A percentile compares a stretch with the other conserved stretches of the same genome.
Evolutionary conservation across 2,888 invertebrate species (phyloP).

Genomic region (Melieria picta): DNA sequence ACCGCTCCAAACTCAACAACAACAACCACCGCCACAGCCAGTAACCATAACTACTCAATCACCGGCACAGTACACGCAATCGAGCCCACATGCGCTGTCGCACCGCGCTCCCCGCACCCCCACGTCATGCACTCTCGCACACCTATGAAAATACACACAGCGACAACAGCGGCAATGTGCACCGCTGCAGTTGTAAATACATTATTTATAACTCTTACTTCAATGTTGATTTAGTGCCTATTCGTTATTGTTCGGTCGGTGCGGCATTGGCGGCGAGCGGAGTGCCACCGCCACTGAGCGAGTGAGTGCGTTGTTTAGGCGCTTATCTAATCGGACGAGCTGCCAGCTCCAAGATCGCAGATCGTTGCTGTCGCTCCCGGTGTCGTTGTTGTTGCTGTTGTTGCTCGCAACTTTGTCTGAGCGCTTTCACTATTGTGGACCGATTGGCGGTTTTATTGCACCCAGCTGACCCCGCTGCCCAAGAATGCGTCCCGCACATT

Average conservation of each 20-base stretch:
- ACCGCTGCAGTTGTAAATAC: slow-evolving; percentile 30
- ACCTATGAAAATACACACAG: slow-evolving; percentile 1
- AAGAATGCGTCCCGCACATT: too few species aligned
- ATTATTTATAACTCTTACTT: slow-evolving; percentile 56
- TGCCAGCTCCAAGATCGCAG: slow-evolving; percentile 14
- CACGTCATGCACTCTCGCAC: background rate
- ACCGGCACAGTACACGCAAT: background rate
- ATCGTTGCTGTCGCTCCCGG: slow-evolving; percentile 3
- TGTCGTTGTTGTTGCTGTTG: slow-evolving; percentile 1
- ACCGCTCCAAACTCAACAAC: slow-evolving; percentile 8
- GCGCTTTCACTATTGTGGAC: too few species aligned
- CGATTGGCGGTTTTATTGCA: background rate
- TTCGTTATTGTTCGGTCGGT: slow-evolving; percentile 32
- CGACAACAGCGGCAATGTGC: slow-evolving; percentile 18
- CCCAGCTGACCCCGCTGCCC: background rate
- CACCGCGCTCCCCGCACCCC: background rate
- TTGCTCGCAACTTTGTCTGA: background rate
- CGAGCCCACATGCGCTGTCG: background rate
- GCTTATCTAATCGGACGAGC: slow-evolving; percentile 43
- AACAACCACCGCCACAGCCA: slow-evolving; percentile 14
- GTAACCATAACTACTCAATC: background rate
- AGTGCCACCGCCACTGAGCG: too few species aligned
- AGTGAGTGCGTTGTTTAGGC: background rate
- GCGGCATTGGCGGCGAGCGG: background rate
- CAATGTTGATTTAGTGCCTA: slow-evolving; percentile 60